Evolutionary conservation across 2,113 vertebrate species (phyloP).

Genomic region (Bubo scandiacus): DNA sequence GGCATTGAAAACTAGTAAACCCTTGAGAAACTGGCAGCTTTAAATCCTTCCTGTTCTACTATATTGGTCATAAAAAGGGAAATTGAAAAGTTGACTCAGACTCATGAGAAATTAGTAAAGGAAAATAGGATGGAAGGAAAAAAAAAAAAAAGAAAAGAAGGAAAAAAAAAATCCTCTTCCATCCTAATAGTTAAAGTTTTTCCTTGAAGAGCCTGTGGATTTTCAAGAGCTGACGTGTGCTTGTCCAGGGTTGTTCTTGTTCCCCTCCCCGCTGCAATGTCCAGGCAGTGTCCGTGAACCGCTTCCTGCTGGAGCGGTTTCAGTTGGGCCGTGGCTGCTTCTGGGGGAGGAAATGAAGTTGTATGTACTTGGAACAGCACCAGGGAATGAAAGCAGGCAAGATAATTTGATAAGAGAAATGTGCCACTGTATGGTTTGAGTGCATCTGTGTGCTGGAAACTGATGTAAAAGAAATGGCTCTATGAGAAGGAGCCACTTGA

Average conservation of each 20-base stretch:
- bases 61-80: background rate
- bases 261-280: background rate
- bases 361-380: background rate
- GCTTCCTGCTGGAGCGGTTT: background rate
- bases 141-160: background rate
- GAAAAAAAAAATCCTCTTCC: background rate
- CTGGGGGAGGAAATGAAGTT: background rate
- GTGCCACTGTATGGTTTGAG: background rate
- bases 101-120: background rate
- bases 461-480: background rate
- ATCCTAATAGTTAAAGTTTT: background rate
- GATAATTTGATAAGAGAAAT: background rate
- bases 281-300: background rate
- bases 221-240: background rate
- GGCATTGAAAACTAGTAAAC: background rate
- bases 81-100: background rate
- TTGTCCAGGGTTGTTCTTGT: background rate
- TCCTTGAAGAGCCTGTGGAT: background rate
- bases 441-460: background rate
- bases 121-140: background rate
- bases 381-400: background rate
- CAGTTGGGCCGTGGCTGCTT: fast-evolving
- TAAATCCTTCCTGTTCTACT: background rate
- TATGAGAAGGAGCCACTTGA: background rate
- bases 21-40: background rate